Base-by-base conservation (phyloP, 1,140 invertebrate species). In the Brachionus sp. region DNA sequence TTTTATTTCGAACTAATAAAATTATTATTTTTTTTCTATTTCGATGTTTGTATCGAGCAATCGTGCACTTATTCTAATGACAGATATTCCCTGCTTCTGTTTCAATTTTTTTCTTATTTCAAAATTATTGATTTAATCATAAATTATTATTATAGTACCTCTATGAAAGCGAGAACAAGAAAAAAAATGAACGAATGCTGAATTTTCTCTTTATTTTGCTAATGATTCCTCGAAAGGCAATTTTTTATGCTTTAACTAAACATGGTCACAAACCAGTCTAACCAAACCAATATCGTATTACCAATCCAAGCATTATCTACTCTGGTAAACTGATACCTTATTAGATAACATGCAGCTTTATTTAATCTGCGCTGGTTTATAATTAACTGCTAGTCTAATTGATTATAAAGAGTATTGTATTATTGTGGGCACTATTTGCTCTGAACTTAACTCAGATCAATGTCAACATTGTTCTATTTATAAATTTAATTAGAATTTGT, bases 81-180 rank as follows among this genome's bases (percentile, higher is more conserved):
- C 50, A 57, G 50, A 57, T 57, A 57, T 57, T 57, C 50, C 16
- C 50, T 57, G 50, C 19, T 57, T 57, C 50, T 57, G 50, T 57
- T 57, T 57, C 50, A 57, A 23, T 57, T 57, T 57, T n/a, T n/a
- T n/a, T n/a, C n/a, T 50, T 57, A 29, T 57, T 57, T 23, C 50
- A 23, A 57, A 57, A 57, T 57, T 57, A 57, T 57, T 57, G 50
- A 57, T 57, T 57, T 57, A 57, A 57, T 57, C 50, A 57, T 57
- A 57, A 57, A 57, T 57, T 57, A 57, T 57, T 57, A 57, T 57
- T 57, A 57, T 57, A 9, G 19, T 57, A 57, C 50, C 50, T 57
- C 50, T 57, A 25, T 57, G 50, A 57, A 57, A 57, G 50, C 50
- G 50, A 57, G 50, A 57, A 57, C 50, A 57, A 57, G 50, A 57